Percentiles rank a stretch among this genome's conserved stretches.
Evolutionary conservation across 2,888 invertebrate genomes (phyloP).

Genomic region (Atrina japonica): DNA sequence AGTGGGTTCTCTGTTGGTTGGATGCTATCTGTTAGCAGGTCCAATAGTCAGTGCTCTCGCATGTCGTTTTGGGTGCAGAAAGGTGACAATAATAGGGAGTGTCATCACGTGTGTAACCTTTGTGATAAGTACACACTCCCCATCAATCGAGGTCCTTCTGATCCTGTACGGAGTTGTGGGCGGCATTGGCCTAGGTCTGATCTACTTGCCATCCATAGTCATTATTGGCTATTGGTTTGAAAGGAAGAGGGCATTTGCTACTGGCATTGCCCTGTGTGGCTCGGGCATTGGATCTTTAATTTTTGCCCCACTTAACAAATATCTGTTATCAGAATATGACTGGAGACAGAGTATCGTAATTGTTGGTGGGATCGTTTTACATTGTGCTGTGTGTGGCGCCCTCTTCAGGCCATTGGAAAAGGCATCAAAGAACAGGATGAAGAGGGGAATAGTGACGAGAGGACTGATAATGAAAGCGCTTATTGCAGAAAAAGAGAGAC

Average conservation of each 20-base stretch:
- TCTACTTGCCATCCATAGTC: conserved; percentile 96
- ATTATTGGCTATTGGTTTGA: conserved; percentile 98
- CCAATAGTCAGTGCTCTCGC: conserved; percentile 68
- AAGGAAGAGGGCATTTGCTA: conserved; percentile 95
- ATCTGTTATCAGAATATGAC: conserved; percentile 62
- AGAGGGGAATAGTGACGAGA: conserved; percentile 64
- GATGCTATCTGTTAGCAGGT: conserved; percentile 52
- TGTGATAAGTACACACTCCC: conserved; percentile 68
- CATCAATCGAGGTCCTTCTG: conserved; percentile 71
- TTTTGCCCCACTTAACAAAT: conserved; percentile 86
- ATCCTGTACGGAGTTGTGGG: conserved; percentile 74
- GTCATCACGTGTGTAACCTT: conserved; percentile 65
- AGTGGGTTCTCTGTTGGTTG: conserved; percentile 40
- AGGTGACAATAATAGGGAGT: conserved; percentile 70
- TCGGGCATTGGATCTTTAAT: conserved; percentile 95
- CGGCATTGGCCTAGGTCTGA: conserved; percentile 92
- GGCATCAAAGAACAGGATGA: conserved; percentile 63
- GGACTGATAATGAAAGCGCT: conserved; percentile 79
- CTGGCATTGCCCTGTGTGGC: conserved; percentile 96
- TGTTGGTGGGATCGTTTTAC: conserved; percentile 90
- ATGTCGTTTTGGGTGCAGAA: conserved; percentile 64
- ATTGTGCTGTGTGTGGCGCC: conserved; percentile 89
- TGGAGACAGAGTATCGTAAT: conserved; percentile 90
- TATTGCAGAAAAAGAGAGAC: conserved; percentile 78
- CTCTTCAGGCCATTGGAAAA: conserved; percentile 90